Conservation (phyloP, 2,113 vertebrate species). For the Mixornis gularis region DNA sequence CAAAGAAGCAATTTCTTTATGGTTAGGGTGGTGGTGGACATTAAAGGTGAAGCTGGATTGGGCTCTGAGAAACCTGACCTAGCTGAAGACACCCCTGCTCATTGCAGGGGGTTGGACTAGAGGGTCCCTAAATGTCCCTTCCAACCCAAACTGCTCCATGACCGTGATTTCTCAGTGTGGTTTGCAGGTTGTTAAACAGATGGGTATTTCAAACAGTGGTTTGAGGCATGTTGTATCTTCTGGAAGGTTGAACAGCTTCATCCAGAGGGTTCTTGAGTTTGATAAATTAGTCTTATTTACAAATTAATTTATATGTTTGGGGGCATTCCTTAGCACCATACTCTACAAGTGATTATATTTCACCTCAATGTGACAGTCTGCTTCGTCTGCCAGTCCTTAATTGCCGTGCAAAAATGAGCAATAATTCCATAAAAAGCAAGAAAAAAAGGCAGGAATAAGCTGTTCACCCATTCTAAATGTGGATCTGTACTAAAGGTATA, state of each 20-base stretch:
- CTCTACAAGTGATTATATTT: background rate
- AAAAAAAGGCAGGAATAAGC: background rate
- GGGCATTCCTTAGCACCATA: background rate
- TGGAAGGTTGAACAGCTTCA: background rate
- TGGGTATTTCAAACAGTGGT: background rate
- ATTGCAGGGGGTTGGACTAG: background rate
- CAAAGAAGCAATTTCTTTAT: background rate
- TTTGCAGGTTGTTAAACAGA: background rate
- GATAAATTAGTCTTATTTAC: background rate
- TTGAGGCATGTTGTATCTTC: background rate
- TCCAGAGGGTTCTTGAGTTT: background rate
- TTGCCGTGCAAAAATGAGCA: background rate
- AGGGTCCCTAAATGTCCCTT: background rate
- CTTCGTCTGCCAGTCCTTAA: background rate
- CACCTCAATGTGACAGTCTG: background rate
- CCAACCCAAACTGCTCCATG: background rate
- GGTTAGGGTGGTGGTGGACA: background rate
- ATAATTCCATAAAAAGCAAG: background rate
- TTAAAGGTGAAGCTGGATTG: rapidly evolving
- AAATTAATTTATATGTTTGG: background rate
- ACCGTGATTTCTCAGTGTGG: background rate
- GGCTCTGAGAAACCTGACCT: background rate
- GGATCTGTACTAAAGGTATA: background rate
- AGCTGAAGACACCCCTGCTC: background rate
- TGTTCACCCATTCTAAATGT: background rate